A percentile compares a stretch with the other conserved stretches of the same genome.
phyloP scores from a whole-genome alignment of 2,888 invertebrate genomes.

The Platycheirus rosarum region DNA sequence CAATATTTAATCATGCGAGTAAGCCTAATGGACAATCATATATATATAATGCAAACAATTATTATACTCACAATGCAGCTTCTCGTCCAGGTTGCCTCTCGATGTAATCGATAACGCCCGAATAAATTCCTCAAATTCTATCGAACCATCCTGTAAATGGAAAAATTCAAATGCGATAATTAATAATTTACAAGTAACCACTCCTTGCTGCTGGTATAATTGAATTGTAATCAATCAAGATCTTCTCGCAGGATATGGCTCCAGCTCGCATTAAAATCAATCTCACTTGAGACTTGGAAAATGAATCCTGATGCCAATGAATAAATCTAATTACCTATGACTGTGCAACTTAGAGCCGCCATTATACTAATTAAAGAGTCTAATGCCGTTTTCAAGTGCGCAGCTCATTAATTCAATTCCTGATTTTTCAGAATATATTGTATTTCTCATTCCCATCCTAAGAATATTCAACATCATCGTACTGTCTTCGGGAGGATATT shows the following conservation, averaged over 20 bases:
- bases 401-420: background rate
- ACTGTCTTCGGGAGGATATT: too few species aligned
- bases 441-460: background rate
- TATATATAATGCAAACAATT: background rate
- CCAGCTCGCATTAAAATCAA: too few species aligned
- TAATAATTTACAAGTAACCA: conserved; percentile 27
- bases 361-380: conserved; percentile 49
- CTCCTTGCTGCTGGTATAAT: too few species aligned
- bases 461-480: background rate
- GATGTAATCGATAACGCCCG: conserved; percentile 99
- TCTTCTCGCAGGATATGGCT: too few species aligned
- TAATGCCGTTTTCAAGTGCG: conserved; percentile 39
- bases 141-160: conserved; percentile 94
- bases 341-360: too few species aligned
- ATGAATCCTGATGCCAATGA: background rate
- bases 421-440: background rate
- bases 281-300: too few species aligned
- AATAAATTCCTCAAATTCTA: conserved; percentile 99
- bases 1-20: too few species aligned
- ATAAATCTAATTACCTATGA: too few species aligned
- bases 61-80: conserved; percentile 96
- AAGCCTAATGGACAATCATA: too few species aligned
- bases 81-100: conserved; percentile 98
- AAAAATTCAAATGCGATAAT: conserved; percentile 61
- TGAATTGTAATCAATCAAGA: too few species aligned